Conservation (phyloP, 2,113 vertebrate genomes). For the Laticauda laticaudata region DNA sequence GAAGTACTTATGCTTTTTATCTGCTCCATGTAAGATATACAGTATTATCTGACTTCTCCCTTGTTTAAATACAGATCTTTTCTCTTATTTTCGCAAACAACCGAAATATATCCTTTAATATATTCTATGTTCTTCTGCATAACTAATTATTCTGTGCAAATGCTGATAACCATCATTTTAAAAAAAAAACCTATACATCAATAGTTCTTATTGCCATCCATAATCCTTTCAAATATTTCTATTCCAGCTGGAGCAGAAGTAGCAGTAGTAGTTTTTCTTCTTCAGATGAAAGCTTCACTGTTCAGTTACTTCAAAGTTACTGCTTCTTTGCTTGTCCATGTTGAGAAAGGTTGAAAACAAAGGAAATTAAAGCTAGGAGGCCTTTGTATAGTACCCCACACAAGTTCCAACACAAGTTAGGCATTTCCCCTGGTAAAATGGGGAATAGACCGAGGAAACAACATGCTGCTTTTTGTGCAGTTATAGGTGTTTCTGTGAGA, state of each 20-base stretch:
- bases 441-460: background rate
- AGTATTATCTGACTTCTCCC: background rate
- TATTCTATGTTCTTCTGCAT: conserved; percentile 7
- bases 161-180: conserved; percentile 6
- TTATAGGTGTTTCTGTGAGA: too few relatives aligned
- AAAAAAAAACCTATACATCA: background rate
- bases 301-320: conserved; percentile 3
- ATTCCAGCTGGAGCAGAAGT: background rate
- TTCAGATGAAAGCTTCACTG: background rate
- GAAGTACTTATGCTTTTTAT: background rate
- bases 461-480: background rate
- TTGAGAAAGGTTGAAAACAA: background rate
- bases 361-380: background rate
- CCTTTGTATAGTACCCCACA: background rate
- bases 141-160: conserved; percentile 13
- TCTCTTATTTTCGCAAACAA: conserved; percentile 19
- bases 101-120: conserved; percentile 7
- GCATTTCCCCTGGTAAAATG: background rate
- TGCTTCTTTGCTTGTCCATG: background rate
- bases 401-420: background rate
- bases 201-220: background rate
- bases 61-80: background rate
- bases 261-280: conserved; percentile 6
- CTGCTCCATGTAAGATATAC: conserved; percentile 3
- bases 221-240: conserved; percentile 33